Base-by-base conservation (phyloP, 35 echinoderm and acorn worm species). In the Ptychodera flava region DNA sequence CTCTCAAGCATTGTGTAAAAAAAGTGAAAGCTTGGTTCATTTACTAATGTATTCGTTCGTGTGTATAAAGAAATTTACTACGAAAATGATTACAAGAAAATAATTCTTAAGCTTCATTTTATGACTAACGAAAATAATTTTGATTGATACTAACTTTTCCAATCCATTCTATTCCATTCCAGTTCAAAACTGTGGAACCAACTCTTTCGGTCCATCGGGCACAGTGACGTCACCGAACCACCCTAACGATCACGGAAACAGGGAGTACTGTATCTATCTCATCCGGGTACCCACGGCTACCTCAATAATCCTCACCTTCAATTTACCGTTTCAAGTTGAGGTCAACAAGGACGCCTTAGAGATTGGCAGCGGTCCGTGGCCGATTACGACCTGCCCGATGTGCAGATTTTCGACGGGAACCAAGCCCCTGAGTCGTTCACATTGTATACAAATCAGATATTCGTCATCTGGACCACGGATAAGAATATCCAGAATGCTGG, bases 391-490 rank as follows among this genome's bases (percentile, higher is more conserved):
- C 31, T 80, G 28, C 33, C 36, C 10, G 1, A 36, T 0, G 90
- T 64, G 22, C 6, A 85, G n/a, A 15, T 27, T 2, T 87, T 91
- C 28, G 85, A 91, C 37, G 90, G 90, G 27, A 91, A 91, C 79
- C 34, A 83, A 28, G 76, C 90, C 16, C 31, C 35, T 33, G 78
- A 1, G 29, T 85, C 90, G 1, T 36, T 91, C 37, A 36, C 37
- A 16, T 15, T 87, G 32, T 0, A 33, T 30, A 79, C 36, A 0
- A 77, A 86, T 82, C 85, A 87, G 75, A 33, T 33, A 29, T 91
- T 84, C 84, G 86, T 91, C 35, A 34, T 91, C 32, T 91, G 86
- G 36, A 76, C 85, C 29, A 91, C 90, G 10, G 90, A 91, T 38
- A 77, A 79, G 31, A 91, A 91, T 32, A 86, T 87, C 33, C 38